These are phyloP conservation scores for Stenolophus ochropezus DNA, from an alignment of 2,888 invertebrate species.

Conservation along the genomic window DNA sequence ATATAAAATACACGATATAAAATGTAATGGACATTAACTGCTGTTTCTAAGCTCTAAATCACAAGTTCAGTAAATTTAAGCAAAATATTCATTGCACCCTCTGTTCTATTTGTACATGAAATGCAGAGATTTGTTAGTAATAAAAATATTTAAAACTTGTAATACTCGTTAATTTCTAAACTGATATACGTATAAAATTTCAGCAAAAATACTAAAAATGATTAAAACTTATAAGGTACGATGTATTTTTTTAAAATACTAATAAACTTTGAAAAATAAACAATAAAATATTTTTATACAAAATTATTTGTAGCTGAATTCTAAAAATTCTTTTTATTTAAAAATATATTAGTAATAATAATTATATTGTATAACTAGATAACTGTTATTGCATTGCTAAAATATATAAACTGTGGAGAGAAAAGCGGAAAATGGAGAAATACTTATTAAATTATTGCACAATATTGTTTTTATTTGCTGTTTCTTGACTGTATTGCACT, in stretches of 20 bases:
- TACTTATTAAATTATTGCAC: not conserved
- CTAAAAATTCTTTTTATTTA: not conserved
- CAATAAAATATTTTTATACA: not conserved
- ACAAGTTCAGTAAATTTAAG: not conserved
- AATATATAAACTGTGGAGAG: not conserved
- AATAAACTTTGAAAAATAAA: not conserved
- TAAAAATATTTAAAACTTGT: not conserved
- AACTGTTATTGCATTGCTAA: not conserved
- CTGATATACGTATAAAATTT: too few species aligned
- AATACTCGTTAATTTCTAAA: not conserved
- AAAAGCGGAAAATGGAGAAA: too few species aligned
- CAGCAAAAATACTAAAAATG: not conserved
- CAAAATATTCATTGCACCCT: not conserved
- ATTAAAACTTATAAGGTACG: not conserved
- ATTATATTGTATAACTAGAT: not conserved
- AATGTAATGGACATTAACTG: not conserved
- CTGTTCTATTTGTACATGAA: not conserved
- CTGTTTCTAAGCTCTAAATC: not conserved
- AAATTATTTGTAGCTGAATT: not conserved
- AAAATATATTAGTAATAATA: not conserved
- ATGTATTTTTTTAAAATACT: not conserved
- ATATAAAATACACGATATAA: slow-evolving; percentile 1
- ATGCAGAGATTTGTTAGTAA: not conserved
- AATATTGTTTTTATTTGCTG: too few species aligned
- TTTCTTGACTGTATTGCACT: too few species aligned